Evolutionary conservation across 1,140 invertebrate genomes (phyloP).

Genomic region (Drosophila biarmipes): DNA sequence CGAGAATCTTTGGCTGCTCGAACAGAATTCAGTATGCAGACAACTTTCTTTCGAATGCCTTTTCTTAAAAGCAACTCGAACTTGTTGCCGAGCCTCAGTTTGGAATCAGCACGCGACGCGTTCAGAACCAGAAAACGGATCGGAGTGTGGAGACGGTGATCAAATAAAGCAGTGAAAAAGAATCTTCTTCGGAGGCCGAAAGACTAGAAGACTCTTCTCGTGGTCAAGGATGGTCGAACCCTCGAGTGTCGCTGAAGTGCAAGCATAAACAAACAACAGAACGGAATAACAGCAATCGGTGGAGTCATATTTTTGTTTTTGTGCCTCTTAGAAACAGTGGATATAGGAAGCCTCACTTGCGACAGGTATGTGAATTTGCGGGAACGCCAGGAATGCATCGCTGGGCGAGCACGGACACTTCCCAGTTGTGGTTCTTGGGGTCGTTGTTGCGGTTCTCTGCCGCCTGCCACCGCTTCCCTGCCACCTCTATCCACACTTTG

Average conservation of each 20-base stretch:
- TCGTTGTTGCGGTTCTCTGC: slow-evolving; percentile 38
- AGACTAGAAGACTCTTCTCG: slow-evolving; percentile 23
- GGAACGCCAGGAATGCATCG: slow-evolving; percentile 27
- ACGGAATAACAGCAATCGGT: slow-evolving; percentile 18
- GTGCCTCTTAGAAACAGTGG: slow-evolving; percentile 47
- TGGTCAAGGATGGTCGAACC: slow-evolving; percentile 61
- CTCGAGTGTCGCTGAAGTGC: slow-evolving; percentile 67
- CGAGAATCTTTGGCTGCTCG: slow-evolving; percentile 57
- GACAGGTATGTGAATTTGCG: slow-evolving; percentile 60
- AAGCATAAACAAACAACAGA: slow-evolving; percentile 27
- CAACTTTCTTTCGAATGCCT: slow-evolving; percentile 73
- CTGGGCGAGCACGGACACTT: not conserved
- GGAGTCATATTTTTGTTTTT: slow-evolving; percentile 46
- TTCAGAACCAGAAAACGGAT: slow-evolving; percentile 59
- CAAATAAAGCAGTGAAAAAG: slow-evolving; percentile 12
- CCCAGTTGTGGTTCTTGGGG: slow-evolving; percentile 48
- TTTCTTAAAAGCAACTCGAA: slow-evolving; percentile 70
- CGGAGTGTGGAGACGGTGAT: slow-evolving; percentile 1
- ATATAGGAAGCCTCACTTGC: slow-evolving; percentile 42
- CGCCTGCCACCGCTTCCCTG: not conserved
- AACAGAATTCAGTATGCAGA: slow-evolving; percentile 51
- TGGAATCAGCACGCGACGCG: slow-evolving; percentile 69
- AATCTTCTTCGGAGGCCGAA: slow-evolving; percentile 17
- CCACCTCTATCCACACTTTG: slow-evolving; percentile 31
- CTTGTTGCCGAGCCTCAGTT: slow-evolving; percentile 51